Base-by-base conservation (phyloP, 2,888 invertebrate genomes). In the Ophion obscuratus region DNA sequence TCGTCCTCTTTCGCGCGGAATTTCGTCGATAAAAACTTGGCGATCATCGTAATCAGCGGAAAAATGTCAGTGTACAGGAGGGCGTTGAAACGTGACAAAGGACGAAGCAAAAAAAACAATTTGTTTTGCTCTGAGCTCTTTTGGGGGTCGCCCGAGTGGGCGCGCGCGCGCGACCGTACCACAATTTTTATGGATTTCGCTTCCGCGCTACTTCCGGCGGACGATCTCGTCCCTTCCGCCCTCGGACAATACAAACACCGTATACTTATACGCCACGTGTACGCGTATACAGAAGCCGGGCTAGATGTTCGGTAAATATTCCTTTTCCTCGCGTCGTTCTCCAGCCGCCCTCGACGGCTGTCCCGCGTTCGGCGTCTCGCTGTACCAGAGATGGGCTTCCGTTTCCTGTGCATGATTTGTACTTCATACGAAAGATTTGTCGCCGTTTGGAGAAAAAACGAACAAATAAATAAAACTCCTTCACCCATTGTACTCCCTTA, bases 121-220 rank as follows among this genome's bases (percentile, higher is more conserved):
- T 57, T 59, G 59, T 73, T 27, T 3, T 36, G 24, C 36, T 73
- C 36, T 73, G 20, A n/a, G 57, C 57, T 59, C 20, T 62, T 61
- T 62, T 74, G 17, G 24, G 40, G 31, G 59, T 74, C 14, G 59
- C 59, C 6, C 64, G 84, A 83, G 64, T 79, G 88, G 86, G 86
- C 44, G 70, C 27, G 88, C 67, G 86, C 44, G 70, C 27, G 88
- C 67, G 89, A 89, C 88, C 90, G 90, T 59, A n/a, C 20, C 47
- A 80, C 53, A 64, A 73, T 92, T 93, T 93, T 93, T 93, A 92
- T 93, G 93, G 91, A 92, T 92, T 93, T 92, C 93, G 92, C 91
- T 91, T 90, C 90, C 90, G 88, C 89, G 90, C 89, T 88, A 92
- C 91, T 91, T 92, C 91, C 92, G 92, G 90, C 90, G 88, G 89